These are phyloP conservation scores for Phoenicopterus ruber DNA, from an alignment of 2,113 vertebrate genomes.

Conservation along the genomic window DNA sequence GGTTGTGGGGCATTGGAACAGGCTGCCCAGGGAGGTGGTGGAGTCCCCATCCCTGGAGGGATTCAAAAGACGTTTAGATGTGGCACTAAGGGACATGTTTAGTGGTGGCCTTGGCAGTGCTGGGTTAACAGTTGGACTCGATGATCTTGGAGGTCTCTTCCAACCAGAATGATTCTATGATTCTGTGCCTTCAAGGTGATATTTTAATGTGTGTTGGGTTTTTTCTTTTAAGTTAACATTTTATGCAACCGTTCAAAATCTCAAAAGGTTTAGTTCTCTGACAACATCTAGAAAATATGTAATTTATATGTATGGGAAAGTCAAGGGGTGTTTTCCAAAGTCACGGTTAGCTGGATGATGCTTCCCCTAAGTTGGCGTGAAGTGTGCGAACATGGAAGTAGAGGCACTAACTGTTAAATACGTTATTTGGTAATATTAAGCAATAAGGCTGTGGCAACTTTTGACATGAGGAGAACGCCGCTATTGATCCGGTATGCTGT, in stretches of 20 bases:
- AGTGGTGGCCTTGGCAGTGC: not conserved
- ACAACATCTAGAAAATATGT: not conserved
- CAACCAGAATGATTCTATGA: not conserved
- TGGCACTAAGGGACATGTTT: not conserved
- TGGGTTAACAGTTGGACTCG: not conserved
- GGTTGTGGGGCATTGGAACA: not conserved
- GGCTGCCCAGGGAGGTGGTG: not conserved
- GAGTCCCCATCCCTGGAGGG: not conserved
- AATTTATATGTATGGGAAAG: not conserved
- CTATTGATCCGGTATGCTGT: not conserved
- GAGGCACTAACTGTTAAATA: not conserved
- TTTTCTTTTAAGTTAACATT: not conserved
- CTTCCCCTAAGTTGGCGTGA: not conserved
- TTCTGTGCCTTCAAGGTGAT: not conserved
- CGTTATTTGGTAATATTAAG: not conserved
- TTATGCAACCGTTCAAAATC: not conserved
- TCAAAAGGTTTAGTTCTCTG: not conserved
- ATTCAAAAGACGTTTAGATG: not conserved
- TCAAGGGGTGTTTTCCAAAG: not conserved
- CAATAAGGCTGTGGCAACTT: not conserved
- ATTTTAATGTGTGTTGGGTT: too few species aligned
- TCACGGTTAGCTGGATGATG: not conserved
- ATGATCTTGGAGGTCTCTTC: not conserved
- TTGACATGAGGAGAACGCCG: not conserved
- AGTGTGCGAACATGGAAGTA: not conserved